These are phyloP conservation scores for Caenorhabditis panamensis DNA, from an alignment of 2,888 invertebrate genomes.

Conservation along the genomic window DNA sequence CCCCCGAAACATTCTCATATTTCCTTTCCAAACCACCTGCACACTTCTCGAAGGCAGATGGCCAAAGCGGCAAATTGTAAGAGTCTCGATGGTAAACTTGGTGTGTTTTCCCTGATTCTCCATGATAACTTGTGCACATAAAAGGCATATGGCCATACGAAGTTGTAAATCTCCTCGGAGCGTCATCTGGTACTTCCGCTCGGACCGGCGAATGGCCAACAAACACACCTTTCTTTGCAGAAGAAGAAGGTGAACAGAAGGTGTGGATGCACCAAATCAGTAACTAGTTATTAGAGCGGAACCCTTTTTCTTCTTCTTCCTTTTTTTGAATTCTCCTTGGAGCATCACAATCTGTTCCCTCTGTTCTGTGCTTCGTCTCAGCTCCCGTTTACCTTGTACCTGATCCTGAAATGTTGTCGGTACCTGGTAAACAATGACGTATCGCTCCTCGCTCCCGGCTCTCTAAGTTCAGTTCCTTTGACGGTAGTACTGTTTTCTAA, in stretches of 20 bases:
- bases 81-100: slow-evolving; percentile 19
- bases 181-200: slow-evolving; percentile 25
- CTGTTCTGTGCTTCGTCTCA: no score
- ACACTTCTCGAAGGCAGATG: slow-evolving; percentile 16
- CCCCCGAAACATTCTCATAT: neutral
- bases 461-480: neutral
- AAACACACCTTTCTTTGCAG: slow-evolving; percentile 32
- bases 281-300: neutral
- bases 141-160: slow-evolving; percentile 23
- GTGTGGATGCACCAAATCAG: neutral
- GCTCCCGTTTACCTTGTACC: slow-evolving; percentile 8
- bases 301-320: no score
- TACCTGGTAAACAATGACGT: slow-evolving; percentile 40
- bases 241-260: slow-evolving; percentile 33
- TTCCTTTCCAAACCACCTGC: slow-evolving; percentile 20
- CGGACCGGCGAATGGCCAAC: slow-evolving; percentile 11
- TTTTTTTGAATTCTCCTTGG: no score
- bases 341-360: no score
- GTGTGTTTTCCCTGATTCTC: slow-evolving; percentile 22
- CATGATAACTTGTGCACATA: slow-evolving; percentile 44
- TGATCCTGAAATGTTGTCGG: slow-evolving; percentile 15
- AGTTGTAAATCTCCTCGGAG: slow-evolving; percentile 46
- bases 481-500: neutral
- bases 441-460: neutral
- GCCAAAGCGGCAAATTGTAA: slow-evolving; percentile 20